Percentiles rank a stretch among this genome's conserved stretches.
Conservation (phyloP, 2,113 vertebrate species). For the Geothlypis trichas region DNA sequence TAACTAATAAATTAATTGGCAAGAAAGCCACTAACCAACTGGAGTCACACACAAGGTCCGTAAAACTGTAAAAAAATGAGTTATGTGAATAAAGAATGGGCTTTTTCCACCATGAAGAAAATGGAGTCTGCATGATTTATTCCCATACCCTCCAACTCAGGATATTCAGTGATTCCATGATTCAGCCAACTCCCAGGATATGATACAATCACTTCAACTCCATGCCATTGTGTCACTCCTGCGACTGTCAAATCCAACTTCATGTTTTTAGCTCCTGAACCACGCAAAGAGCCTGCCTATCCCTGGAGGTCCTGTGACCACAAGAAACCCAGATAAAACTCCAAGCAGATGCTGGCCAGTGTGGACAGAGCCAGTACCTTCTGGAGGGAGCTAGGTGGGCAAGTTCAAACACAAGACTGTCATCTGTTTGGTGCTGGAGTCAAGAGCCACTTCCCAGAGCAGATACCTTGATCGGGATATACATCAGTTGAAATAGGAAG, state of each 20-base stretch:
- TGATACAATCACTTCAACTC: neutral
- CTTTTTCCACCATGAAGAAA: neutral
- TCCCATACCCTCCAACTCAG: neutral
- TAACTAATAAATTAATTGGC: neutral
- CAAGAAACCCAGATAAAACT: neutral
- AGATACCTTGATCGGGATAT: neutral
- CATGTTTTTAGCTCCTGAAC: neutral
- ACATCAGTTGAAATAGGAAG: fast-evolving
- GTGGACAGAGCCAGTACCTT: neutral
- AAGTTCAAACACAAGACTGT: neutral
- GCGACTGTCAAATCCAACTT: neutral
- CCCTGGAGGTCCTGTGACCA: neutral
- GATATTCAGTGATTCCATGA: fast-evolving
- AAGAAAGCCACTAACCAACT: neutral
- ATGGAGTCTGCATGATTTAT: neutral
- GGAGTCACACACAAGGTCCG: neutral
- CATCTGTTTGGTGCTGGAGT: neutral
- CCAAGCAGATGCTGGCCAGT: neutral
- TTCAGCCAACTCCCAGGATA: neutral
- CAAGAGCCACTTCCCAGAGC: neutral
- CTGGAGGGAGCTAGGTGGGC: neutral
- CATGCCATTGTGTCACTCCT: neutral
- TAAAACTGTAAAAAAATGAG: neutral
- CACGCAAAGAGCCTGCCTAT: neutral
- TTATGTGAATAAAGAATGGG: neutral